phyloP scores from a whole-genome alignment of 2,797 vertebrate genomes.

The Leuciscus waleckii region DNA sequence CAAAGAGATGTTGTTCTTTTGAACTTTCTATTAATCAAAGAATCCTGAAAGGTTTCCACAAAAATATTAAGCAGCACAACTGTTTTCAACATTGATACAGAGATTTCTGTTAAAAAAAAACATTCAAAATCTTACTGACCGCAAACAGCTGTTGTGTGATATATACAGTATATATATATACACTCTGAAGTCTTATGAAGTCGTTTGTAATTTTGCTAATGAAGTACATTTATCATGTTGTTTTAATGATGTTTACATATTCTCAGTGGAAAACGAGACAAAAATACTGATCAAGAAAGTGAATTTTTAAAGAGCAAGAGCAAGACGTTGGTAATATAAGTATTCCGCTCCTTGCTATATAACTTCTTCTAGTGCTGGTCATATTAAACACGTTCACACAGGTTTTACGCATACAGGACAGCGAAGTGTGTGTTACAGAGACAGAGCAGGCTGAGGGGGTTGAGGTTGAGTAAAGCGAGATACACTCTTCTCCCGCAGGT shows the following conservation, averaged over 20 bases:
- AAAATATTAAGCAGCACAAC: background rate
- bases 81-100: background rate
- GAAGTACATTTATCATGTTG: background rate
- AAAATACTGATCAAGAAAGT: slow-evolving; percentile 16
- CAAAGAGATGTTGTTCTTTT: background rate
- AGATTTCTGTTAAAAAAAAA: background rate
- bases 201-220: background rate
- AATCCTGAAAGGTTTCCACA: background rate
- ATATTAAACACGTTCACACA: slow-evolving; percentile 73
- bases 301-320: no score
- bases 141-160: background rate
- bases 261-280: background rate
- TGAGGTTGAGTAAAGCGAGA: slow-evolving; percentile 9
- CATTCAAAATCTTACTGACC: background rate
- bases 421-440: slow-evolving; percentile 8
- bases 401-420: slow-evolving; percentile 11
- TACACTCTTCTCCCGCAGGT: slow-evolving; percentile 64
- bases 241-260: background rate
- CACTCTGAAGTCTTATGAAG: background rate
- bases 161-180: background rate
- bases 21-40: background rate
- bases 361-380: slow-evolving; percentile 42
- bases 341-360: slow-evolving; percentile 53
- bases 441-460: slow-evolving; percentile 5
- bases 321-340: background rate